Percentiles rank a stretch among this genome's conserved stretches.
phyloP scores from a whole-genome alignment of 2,797 vertebrate genomes.

The Chanos chanos region DNA sequence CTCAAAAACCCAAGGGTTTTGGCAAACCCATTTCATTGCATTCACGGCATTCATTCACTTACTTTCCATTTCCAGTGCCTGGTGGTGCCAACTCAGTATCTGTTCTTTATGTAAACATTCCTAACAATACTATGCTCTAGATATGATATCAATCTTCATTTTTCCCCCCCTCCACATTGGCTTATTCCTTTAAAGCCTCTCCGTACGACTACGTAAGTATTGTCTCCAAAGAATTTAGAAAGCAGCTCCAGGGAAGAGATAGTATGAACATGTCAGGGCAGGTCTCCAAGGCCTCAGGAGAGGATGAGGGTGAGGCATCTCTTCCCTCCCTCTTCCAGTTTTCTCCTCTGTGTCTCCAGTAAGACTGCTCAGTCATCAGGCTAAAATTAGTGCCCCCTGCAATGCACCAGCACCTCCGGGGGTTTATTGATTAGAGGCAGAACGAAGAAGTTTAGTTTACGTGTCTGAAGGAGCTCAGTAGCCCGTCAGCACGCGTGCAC shows the following conservation, averaged over 20 bases:
- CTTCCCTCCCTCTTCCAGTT: neutral
- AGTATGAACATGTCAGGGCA: slow-evolving; percentile 1
- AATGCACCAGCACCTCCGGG: slow-evolving; percentile 8
- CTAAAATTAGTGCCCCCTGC: slow-evolving; percentile 27
- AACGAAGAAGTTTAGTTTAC: slow-evolving; percentile 13
- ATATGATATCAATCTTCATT: neutral
- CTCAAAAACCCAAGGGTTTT: too few species aligned
- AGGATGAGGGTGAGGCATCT: slow-evolving; percentile 10
- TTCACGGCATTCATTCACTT: neutral
- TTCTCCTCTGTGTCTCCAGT: slow-evolving; percentile 6
- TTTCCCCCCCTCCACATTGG: neutral
- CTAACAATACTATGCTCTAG: slow-evolving; percentile 3
- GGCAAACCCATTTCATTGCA: too few species aligned
- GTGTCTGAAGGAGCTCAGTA: slow-evolving; percentile 2
- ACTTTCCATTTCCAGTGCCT: neutral
- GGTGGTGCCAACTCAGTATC: neutral
- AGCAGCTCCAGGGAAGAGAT: slow-evolving; percentile 2
- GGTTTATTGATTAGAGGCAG: slow-evolving; percentile 12
- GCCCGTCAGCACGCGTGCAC: neutral
- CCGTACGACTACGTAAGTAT: neutral
- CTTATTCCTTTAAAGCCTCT: too few species aligned
- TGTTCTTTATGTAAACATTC: neutral
- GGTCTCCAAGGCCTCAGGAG: slow-evolving; percentile 4
- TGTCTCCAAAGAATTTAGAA: neutral
- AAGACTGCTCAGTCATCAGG: slow-evolving; percentile 18